Conservation (phyloP, 1,140 invertebrate genomes). For the Lepidurus arcticus region DNA sequence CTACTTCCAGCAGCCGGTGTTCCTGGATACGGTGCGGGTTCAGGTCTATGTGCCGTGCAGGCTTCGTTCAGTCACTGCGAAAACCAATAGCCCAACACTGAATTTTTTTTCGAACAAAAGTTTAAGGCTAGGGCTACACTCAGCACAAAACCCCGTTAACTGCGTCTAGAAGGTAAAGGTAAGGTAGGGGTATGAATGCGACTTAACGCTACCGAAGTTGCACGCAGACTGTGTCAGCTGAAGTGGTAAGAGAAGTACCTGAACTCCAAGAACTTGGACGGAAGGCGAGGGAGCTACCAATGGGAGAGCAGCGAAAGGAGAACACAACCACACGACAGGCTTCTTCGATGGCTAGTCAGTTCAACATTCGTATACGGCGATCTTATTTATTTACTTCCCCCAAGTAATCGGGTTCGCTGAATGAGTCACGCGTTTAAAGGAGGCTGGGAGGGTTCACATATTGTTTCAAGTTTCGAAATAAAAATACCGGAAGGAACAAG, state of each 20-base stretch:
- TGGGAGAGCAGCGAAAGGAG: neutral
- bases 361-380: constrained; percentile 7
- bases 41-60: neutral
- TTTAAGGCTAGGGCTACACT: neutral
- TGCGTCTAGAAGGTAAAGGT: neutral
- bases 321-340: constrained; percentile 3
- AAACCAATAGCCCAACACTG: neutral
- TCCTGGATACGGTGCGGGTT: neutral
- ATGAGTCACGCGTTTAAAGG: neutral
- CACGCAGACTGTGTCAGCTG: constrained; percentile 16
- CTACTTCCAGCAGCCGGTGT: neutral
- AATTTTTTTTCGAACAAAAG: neutral
- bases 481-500: neutral
- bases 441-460: neutral
- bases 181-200: neutral
- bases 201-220: neutral
- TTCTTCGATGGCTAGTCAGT: neutral
- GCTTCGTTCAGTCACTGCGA: neutral
- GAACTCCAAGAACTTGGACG: neutral
- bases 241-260: neutral
- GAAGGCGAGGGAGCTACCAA: constrained; percentile 2
- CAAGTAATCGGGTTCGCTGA: neutral
- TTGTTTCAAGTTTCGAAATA: neutral
- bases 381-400: neutral
- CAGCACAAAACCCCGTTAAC: neutral